These are phyloP conservation scores for Amblyopsis hoosieri DNA, from an alignment of 2,797 vertebrate species.

Conservation along the genomic window DNA sequence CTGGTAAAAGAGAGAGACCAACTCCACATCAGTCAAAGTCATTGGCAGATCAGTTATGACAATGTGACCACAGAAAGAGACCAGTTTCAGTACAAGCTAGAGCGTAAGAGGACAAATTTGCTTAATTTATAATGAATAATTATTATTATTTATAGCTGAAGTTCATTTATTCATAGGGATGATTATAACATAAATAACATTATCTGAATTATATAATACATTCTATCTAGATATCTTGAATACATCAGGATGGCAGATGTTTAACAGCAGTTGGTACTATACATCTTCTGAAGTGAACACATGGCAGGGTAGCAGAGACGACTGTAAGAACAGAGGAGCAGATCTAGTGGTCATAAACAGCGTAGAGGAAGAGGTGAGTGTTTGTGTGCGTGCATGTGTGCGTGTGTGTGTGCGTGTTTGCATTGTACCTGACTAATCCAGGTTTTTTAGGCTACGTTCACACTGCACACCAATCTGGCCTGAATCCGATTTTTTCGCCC, in stretches of 20 bases:
- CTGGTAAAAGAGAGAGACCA: constrained; percentile 11
- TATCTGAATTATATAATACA: too few species aligned
- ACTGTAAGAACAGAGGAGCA: constrained; percentile 20
- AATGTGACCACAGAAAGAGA: background rate
- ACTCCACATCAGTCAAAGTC: too few species aligned
- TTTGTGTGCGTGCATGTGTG: too few species aligned
- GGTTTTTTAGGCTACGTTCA: too few species aligned
- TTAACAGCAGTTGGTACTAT: constrained; percentile 42
- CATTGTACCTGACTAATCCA: constrained; percentile 15
- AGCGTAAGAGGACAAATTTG: too few species aligned
- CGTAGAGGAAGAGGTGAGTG: background rate
- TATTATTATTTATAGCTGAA: too few species aligned
- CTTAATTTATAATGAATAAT: too few species aligned
- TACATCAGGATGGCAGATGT: constrained; percentile 13
- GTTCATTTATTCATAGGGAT: too few species aligned
- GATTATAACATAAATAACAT: too few species aligned
- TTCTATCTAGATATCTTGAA: constrained; percentile 4
- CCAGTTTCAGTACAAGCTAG: background rate
- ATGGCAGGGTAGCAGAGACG: constrained; percentile 29
- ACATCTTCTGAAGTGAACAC: constrained; percentile 7
- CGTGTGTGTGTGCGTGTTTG: too few species aligned
- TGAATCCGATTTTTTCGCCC: too few species aligned
- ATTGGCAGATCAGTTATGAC: background rate
- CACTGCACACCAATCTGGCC: too few species aligned
- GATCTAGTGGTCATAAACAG: constrained; percentile 34